phyloP scores from a whole-genome alignment of 2,113 vertebrate species.

The Dicrurus megarhynchus region DNA sequence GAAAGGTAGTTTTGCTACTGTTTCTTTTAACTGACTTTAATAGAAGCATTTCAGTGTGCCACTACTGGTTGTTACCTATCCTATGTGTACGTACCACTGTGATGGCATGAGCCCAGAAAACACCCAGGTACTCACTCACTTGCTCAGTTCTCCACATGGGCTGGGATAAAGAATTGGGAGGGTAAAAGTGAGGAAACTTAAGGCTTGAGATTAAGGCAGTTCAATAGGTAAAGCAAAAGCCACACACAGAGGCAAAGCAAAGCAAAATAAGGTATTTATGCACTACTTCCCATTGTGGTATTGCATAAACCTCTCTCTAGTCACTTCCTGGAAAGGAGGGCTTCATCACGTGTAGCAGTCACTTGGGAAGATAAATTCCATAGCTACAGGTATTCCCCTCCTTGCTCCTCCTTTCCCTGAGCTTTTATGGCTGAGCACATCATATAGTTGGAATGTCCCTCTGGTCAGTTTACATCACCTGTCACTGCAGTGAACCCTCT shows the following conservation, averaged over 20 bases:
- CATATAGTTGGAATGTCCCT: background rate
- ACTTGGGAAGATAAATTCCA: background rate
- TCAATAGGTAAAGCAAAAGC: background rate
- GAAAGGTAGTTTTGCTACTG: background rate
- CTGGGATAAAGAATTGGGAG: background rate
- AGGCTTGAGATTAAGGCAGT: background rate
- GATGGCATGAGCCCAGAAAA: background rate
- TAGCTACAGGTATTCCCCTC: background rate
- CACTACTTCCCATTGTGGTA: background rate
- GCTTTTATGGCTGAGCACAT: background rate
- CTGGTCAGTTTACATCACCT: background rate
- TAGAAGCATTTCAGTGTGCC: background rate
- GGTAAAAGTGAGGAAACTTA: background rate
- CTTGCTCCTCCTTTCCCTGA: background rate
- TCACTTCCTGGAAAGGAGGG: background rate
- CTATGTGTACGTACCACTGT: background rate
- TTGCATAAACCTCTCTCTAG: background rate
- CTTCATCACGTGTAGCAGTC: fast-evolving
- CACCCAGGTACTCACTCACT: too few species aligned
- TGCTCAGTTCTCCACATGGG: background rate
- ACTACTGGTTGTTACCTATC: background rate
- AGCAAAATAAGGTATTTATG: background rate
- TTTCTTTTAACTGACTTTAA: background rate
- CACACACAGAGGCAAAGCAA: background rate
- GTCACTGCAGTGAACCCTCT: background rate